Conservation (phyloP, 2,113 vertebrate genomes). For the Erpornis zantholeuca region DNA sequence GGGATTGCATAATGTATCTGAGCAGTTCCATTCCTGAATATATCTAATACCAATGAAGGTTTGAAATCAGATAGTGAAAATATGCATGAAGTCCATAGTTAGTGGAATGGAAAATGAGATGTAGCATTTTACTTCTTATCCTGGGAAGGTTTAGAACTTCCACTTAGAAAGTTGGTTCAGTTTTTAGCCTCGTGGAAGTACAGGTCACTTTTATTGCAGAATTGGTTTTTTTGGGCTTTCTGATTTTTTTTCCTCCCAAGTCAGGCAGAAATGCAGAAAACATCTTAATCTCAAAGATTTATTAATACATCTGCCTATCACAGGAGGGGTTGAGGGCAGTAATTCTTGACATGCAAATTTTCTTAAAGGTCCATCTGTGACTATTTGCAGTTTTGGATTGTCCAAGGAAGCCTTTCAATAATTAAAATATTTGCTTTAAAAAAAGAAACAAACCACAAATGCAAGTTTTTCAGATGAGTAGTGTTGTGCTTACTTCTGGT, state of each 20-base stretch:
- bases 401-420: not conserved
- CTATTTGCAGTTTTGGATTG: not conserved
- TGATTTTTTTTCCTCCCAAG: fast-evolving
- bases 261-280: not conserved
- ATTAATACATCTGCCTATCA: not conserved
- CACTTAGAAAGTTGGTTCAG: not conserved
- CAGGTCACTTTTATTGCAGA: not conserved
- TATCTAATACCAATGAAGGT: not conserved
- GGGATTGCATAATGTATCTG: not conserved
- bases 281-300: not conserved
- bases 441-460: not conserved
- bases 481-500: not conserved
- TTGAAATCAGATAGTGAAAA: not conserved
- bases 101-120: not conserved
- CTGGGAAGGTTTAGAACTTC: not conserved
- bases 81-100: not conserved
- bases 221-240: not conserved
- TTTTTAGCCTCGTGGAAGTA: not conserved
- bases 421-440: not conserved
- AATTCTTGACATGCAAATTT: not conserved
- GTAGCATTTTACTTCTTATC: not conserved
- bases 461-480: not conserved
- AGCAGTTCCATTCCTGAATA: not conserved
- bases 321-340: not conserved
- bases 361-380: not conserved